Conservation (phyloP, 2,797 vertebrate species). For the Alectoris magna region DNA sequence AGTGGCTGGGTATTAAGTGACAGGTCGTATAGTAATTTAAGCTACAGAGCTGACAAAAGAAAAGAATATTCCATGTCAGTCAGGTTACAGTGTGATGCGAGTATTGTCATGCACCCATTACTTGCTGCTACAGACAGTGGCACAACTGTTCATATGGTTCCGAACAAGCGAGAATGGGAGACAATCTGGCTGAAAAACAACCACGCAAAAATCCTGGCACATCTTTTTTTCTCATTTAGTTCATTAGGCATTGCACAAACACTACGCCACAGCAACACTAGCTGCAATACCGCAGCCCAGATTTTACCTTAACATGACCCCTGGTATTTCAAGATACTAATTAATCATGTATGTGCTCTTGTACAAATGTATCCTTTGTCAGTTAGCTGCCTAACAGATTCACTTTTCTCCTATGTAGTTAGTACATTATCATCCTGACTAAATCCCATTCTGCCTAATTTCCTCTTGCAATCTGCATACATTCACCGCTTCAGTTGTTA, state of each 20-base stretch:
- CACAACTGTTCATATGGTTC: slow-evolving; percentile 11
- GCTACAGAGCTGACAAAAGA: slow-evolving; percentile 4
- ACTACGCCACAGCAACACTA: neutral
- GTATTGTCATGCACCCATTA: neutral
- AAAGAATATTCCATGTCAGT: neutral
- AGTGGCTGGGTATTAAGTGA: neutral
- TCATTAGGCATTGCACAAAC: neutral
- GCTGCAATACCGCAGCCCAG: neutral
- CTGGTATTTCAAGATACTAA: neutral
- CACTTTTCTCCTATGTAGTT: neutral
- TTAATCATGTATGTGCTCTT: neutral
- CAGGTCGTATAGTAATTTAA: slow-evolving; percentile 10
- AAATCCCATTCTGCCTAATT: neutral
- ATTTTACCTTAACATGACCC: neutral
- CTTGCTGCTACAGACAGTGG: slow-evolving; percentile 15
- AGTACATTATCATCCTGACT: neutral
- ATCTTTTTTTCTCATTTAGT: neutral
- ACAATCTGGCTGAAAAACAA: slow-evolving; percentile 19
- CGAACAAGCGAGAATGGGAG: neutral
- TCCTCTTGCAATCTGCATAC: neutral
- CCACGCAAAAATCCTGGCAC: neutral
- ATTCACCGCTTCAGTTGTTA: neutral
- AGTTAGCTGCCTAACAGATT: neutral
- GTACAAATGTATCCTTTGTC: neutral
- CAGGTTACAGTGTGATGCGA: neutral